These are phyloP conservation scores for Melieria picta DNA, from an alignment of 2,888 invertebrate species.

Conservation along the genomic window DNA sequence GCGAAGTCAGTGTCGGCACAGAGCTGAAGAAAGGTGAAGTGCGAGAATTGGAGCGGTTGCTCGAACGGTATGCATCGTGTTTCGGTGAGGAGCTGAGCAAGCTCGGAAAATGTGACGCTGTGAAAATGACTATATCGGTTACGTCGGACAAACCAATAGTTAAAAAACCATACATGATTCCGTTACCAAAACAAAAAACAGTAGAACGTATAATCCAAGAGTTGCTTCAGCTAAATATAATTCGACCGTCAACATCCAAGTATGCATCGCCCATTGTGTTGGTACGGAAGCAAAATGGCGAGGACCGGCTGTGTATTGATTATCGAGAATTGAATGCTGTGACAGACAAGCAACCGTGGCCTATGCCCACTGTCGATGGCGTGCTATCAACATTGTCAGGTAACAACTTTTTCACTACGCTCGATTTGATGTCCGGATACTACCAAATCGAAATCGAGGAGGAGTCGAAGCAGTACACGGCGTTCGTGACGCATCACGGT, in stretches of 20 bases:
- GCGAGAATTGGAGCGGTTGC: conserved; percentile 2
- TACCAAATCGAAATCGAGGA: conserved; percentile 35
- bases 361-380: no score
- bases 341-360: neutral
- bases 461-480: conserved; percentile 26
- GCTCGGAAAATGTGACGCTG: conserved; percentile 28
- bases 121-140: conserved; percentile 34
- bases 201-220: conserved; percentile 33
- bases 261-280: conserved; percentile 20
- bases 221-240: conserved; percentile 7
- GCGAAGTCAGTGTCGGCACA: conserved; percentile 14
- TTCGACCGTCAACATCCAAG: conserved; percentile 10
- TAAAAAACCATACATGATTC: conserved; percentile 26
- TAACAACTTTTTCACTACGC: conserved; percentile 34
- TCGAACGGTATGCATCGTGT: conserved; percentile 23
- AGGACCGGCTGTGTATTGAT: conserved; percentile 3
- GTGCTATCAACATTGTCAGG: neutral
- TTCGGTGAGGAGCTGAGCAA: conserved; percentile 29
- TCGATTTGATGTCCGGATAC: conserved; percentile 36
- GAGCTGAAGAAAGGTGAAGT: conserved; percentile 13
- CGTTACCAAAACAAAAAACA: conserved; percentile 29
- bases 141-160: conserved; percentile 26
- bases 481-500: conserved; percentile 27
- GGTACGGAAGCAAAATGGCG: neutral
- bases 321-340: neutral